Evolutionary conservation across 2,113 vertebrate species (phyloP).

Genomic region (Thamnaconus septentrionalis): DNA sequence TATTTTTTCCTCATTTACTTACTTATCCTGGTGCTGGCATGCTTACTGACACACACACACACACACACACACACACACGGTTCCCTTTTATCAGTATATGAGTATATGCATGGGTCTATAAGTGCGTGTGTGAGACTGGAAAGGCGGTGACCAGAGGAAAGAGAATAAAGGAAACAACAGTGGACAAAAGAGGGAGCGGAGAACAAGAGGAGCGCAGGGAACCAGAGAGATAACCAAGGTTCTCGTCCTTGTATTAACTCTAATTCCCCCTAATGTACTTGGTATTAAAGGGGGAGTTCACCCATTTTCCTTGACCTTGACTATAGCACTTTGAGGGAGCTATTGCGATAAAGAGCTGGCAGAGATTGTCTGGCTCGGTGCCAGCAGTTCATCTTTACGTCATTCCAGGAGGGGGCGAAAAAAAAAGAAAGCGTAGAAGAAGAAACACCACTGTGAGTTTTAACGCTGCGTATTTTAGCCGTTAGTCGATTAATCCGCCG

Average conservation of each 20-base stretch:
- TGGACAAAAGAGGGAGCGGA: conserved; percentile 17
- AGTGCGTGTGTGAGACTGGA: not conserved
- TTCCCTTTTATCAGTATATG: not conserved
- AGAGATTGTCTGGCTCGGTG: conserved; percentile 50
- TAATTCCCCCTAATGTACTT: conserved; percentile 68
- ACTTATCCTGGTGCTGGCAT: conserved; percentile 31
- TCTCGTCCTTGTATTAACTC: conserved; percentile 64
- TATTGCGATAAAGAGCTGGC: conserved; percentile 40
- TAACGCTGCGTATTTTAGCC: conserved; percentile 46
- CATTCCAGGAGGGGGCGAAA: conserved; percentile 14
- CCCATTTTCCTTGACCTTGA: conserved; percentile 74
- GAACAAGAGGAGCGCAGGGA: conserved; percentile 19
- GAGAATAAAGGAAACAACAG: not conserved
- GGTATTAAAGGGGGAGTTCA: conserved; percentile 69
- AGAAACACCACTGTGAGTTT: conserved; percentile 21
- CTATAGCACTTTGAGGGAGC: conserved; percentile 46
- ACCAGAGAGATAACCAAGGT: conserved; percentile 52
- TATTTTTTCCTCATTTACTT: conserved; percentile 18
- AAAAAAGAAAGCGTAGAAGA: conserved; percentile 15
- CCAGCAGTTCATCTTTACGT: conserved; percentile 53
- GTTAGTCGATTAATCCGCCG: too few relatives aligned
- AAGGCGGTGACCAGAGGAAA: not conserved
- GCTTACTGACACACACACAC: conserved; percentile 9
- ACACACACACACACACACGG: conserved; percentile 11
- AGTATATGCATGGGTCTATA: not conserved